These are phyloP conservation scores for Hydrozoanthus gracilis DNA, from an alignment of 92 coral and sea anemone species.

Conservation along the genomic window DNA sequence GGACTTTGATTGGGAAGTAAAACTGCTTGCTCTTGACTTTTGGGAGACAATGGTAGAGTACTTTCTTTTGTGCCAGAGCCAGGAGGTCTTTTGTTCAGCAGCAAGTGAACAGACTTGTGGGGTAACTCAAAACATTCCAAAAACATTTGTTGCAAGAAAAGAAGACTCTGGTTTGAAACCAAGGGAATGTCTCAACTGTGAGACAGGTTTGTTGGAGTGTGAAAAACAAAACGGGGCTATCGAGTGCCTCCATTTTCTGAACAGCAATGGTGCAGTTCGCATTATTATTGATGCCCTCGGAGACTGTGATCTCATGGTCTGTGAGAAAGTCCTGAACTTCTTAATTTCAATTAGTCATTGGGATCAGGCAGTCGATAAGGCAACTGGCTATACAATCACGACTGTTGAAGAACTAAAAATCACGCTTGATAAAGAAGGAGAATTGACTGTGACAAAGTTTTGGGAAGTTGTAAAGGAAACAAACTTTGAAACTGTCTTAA, in stretches of 20 bases:
- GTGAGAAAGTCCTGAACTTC: constrained; percentile 72
- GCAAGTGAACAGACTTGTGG: background rate
- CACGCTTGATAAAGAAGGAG: background rate
- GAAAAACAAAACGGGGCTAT: background rate
- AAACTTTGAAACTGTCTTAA: constrained; percentile 59
- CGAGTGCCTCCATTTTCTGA: constrained; percentile 34
- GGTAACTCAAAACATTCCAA: background rate
- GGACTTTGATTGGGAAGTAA: constrained; percentile 99
- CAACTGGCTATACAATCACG: background rate
- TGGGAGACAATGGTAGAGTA: constrained; percentile 65
- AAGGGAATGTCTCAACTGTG: background rate
- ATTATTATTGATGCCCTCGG: constrained; percentile 68
- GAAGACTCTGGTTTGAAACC: background rate
- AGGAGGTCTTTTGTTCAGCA: background rate
- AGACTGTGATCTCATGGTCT: constrained; percentile 90
- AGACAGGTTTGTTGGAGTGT: background rate
- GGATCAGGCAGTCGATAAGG: background rate
- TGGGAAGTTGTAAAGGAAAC: constrained; percentile 47
- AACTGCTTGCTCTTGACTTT: constrained; percentile 77
- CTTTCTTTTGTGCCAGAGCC: background rate
- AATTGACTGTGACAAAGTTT: constrained; percentile 39
- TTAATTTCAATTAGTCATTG: constrained; percentile 44
- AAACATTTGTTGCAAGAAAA: background rate
- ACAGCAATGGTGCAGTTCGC: constrained; percentile 57
- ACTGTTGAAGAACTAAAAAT: constrained; percentile 16